These are phyloP conservation scores for Campoletis raptor DNA, from an alignment of 2,888 invertebrate species.

Conservation along the genomic window DNA sequence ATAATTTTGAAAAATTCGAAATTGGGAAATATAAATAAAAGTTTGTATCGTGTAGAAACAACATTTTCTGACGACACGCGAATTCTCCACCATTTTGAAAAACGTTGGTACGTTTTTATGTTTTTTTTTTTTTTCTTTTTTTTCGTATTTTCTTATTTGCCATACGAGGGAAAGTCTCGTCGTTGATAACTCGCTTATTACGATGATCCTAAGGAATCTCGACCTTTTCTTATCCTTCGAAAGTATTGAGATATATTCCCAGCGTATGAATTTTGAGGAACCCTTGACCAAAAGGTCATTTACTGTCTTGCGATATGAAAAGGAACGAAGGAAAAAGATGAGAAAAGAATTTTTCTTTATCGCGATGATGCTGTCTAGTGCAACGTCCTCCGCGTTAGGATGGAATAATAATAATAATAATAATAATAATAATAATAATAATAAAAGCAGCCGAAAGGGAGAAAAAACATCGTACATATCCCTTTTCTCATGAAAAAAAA, in stretches of 20 bases:
- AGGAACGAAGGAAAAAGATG: slow-evolving; percentile 18
- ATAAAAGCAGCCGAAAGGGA: slow-evolving; percentile 1
- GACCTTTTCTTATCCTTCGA: slow-evolving; percentile 21
- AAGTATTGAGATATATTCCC: slow-evolving; percentile 1
- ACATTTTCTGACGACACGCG: background rate
- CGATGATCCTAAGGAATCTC: background rate
- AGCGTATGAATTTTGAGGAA: slow-evolving; percentile 52
- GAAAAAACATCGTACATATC: slow-evolving; percentile 1
- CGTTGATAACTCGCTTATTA: background rate
- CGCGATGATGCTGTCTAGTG: background rate
- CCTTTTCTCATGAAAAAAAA: slow-evolving; percentile 13
- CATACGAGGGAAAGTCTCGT: background rate
- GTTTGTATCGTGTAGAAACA: background rate
- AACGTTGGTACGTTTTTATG: background rate
- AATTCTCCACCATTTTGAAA: background rate
- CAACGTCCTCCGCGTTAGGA: background rate
- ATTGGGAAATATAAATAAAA: background rate
- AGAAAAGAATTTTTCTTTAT: slow-evolving; percentile 41
- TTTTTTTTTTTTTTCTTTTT: slow-evolving; percentile 1
- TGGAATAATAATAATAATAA: slow-evolving; percentile 5
- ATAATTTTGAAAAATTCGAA: background rate
- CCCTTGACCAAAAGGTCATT: slow-evolving; percentile 54
- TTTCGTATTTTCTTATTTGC: background rate
- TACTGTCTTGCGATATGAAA: slow-evolving; percentile 17
- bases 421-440: slow-evolving; percentile 8